A percentile compares a stretch with the other conserved stretches of the same genome.
Conservation (phyloP, 2,888 invertebrate genomes). For the Eilema caniola region DNA sequence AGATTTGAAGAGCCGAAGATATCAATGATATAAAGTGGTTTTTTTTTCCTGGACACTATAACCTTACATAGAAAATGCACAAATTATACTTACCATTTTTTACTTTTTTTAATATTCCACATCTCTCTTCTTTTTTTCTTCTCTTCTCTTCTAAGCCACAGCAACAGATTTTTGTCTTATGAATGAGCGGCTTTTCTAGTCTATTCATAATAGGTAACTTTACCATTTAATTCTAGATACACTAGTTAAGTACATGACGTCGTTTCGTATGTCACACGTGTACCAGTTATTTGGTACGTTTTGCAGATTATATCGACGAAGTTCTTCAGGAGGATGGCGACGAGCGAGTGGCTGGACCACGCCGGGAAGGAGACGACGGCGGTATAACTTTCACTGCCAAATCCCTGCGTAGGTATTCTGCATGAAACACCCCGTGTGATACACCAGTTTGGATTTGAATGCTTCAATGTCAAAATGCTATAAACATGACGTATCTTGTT, state of each 20-base stretch:
- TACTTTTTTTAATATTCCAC: too few relatives aligned
- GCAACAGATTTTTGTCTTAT: too few relatives aligned
- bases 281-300: slow-evolving; percentile 29
- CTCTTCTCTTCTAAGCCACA: too few relatives aligned
- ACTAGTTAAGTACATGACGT: background rate
- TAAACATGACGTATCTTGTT: slow-evolving; percentile 10
- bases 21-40: too few relatives aligned
- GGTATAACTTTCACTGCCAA: slow-evolving; percentile 96
- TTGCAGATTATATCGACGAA: slow-evolving; percentile 94
- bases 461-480: slow-evolving; percentile 21
- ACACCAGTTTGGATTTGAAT: slow-evolving; percentile 77
- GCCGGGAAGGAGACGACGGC: slow-evolving; percentile 91
- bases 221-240: slow-evolving; percentile 13
- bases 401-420: slow-evolving; percentile 93
- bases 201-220: background rate
- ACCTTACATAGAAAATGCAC: too few relatives aligned
- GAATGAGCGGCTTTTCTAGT: background rate
- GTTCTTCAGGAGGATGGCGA: slow-evolving; percentile 89
- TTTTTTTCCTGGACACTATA: too few relatives aligned
- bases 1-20: background rate
- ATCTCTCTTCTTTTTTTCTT: too few relatives aligned
- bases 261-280: background rate
- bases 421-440: slow-evolving; percentile 71
- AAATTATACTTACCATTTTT: background rate
- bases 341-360: slow-evolving; percentile 79